Conservation (phyloP, 2,113 vertebrate genomes). For the Aptenodytes forsteri region DNA sequence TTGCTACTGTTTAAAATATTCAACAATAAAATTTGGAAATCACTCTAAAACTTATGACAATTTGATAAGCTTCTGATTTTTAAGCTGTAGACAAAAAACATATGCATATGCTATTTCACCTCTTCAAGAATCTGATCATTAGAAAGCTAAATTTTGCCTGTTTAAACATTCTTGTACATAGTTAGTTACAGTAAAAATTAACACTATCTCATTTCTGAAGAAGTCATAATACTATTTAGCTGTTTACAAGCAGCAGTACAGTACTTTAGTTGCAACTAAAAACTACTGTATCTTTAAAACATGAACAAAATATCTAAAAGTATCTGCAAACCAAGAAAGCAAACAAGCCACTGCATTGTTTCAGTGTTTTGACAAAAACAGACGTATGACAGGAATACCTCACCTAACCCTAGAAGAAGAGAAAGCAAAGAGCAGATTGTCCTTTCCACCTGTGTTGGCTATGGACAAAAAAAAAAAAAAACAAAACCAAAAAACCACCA, state of each 20-base stretch:
- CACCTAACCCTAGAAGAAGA: not conserved
- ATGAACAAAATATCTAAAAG: conserved; percentile 28
- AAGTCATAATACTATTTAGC: not conserved
- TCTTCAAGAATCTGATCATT: not conserved
- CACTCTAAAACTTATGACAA: not conserved
- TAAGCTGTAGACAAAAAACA: not conserved
- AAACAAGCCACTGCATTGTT: conserved; percentile 53
- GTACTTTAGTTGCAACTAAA: conserved; percentile 37
- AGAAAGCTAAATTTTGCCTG: not conserved
- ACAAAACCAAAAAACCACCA: no score
- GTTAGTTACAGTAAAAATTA: not conserved
- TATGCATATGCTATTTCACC: not conserved
- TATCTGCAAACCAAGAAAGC: conserved; percentile 40
- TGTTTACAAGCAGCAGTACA: not conserved
- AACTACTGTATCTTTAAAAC: conserved; percentile 45
- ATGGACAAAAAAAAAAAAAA: not conserved
- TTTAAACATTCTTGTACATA: not conserved
- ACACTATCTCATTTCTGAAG: not conserved
- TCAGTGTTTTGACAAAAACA: conserved; percentile 72
- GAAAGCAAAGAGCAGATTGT: conserved; percentile 29
- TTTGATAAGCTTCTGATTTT: not conserved
- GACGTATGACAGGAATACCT: conserved; percentile 29
- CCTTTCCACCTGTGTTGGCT: conserved; percentile 29
- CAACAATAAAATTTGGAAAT: not conserved
- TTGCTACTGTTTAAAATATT: not conserved